Conservation (phyloP, 2,888 invertebrate species). For the Orthonychiurus folsomi region DNA sequence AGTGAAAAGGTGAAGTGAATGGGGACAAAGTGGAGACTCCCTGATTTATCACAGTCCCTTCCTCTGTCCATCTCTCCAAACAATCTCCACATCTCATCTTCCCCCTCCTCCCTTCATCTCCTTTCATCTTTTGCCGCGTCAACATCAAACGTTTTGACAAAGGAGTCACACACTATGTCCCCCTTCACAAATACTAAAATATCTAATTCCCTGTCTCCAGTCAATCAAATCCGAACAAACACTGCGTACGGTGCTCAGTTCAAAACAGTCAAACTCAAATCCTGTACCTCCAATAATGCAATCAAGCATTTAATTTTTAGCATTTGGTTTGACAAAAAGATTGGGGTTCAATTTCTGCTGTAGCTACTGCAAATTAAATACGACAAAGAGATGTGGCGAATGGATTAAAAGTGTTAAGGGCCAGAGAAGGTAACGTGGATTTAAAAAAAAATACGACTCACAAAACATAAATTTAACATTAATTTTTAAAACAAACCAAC, state of each 20-base stretch:
- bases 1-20: too few species aligned
- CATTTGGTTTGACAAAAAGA: neutral
- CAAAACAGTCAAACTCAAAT: neutral
- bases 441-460: too few species aligned
- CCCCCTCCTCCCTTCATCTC: neutral
- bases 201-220: neutral
- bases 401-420: too few species aligned
- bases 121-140: neutral
- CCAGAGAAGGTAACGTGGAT: too few species aligned
- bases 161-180: neutral
- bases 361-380: too few species aligned
- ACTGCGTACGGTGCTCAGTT: neutral
- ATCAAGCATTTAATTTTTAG: neutral
- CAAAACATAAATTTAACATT: too few species aligned
- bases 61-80: too few species aligned
- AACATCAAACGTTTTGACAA: neutral
- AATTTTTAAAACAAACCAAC: too few species aligned
- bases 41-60: neutral
- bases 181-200: neutral
- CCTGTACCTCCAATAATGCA: neutral
- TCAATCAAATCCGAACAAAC: neutral
- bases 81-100: too few species aligned
- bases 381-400: too few species aligned
- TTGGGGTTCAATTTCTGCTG: neutral
- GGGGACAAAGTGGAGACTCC: too few species aligned